These are phyloP conservation scores for Trachemys scripta DNA, from an alignment of 2,113 vertebrate species.

Conservation along the genomic window DNA sequence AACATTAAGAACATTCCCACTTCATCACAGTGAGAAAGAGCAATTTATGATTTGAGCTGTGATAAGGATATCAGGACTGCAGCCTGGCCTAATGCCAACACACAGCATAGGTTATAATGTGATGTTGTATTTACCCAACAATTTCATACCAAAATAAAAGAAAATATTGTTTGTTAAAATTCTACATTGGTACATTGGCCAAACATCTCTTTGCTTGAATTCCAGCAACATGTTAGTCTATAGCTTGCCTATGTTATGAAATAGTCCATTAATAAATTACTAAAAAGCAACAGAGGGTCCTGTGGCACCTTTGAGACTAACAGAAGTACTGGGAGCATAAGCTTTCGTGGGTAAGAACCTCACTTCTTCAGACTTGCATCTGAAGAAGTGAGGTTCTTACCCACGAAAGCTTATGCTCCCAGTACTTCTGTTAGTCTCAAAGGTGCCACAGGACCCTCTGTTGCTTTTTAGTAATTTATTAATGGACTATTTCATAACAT, in stretches of 20 bases:
- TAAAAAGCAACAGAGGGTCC: too few species aligned
- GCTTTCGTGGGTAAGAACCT: too few species aligned
- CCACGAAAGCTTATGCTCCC: too few species aligned
- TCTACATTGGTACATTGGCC: not conserved
- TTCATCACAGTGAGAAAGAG: not conserved
- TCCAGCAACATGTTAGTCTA: not conserved
- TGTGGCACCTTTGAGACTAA: too few species aligned
- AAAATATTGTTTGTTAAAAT: not conserved
- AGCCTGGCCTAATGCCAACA: constrained; percentile 42
- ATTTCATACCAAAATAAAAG: not conserved
- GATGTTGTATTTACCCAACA: constrained; percentile 51
- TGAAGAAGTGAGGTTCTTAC: too few species aligned
- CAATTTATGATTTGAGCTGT: constrained; percentile 59
- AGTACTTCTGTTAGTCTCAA: too few species aligned
- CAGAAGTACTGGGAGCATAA: too few species aligned
- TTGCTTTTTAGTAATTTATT: too few species aligned
- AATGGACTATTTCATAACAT: constrained; percentile 23
- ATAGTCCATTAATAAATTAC: constrained; percentile 46
- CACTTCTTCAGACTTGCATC: too few species aligned
- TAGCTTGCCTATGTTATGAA: constrained; percentile 32
- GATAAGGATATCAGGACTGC: constrained; percentile 42
- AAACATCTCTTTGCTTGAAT: constrained; percentile 6
- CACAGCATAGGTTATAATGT: constrained; percentile 34
- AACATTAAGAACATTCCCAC: too few species aligned
- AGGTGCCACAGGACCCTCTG: too few species aligned